Evolutionary conservation across 2,888 invertebrate genomes (phyloP).

Genomic region (Ophion costatus): DNA sequence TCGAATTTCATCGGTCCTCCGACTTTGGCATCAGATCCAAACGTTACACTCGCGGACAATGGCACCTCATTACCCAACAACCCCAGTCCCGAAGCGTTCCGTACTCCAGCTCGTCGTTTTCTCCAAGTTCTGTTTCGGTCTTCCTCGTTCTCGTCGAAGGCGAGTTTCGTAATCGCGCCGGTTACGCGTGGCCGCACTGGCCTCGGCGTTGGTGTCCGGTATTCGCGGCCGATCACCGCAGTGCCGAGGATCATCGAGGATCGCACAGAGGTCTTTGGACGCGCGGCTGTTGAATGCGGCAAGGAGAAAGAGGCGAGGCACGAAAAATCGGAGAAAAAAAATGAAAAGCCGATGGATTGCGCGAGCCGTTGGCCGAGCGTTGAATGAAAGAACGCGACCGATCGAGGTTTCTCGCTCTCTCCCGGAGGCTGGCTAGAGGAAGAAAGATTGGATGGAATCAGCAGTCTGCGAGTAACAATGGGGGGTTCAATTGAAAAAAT

Average conservation of each 20-base stretch:
- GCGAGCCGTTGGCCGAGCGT: conserved; percentile 47
- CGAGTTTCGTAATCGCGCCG: neutral
- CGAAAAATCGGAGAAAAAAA: conserved; percentile 59
- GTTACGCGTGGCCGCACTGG: too few species aligned
- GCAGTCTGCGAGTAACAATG: conserved; percentile 83
- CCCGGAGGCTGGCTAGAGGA: conserved; percentile 68
- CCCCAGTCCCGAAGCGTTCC: neutral
- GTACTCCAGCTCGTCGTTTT: neutral
- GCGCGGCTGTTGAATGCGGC: conserved; percentile 59
- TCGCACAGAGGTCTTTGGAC: conserved; percentile 61
- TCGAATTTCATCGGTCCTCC: neutral
- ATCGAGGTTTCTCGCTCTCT: conserved; percentile 58
- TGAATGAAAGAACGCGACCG: conserved; percentile 63
- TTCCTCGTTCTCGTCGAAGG: neutral
- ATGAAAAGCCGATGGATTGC: conserved; percentile 64
- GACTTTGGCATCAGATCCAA: neutral
- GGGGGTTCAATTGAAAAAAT: conserved; percentile 83
- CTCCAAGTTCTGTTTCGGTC: neutral
- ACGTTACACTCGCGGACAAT: neutral
- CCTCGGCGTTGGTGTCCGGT: too few species aligned
- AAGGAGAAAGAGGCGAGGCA: neutral
- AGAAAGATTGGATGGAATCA: conserved; percentile 82
- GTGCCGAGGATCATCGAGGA: conserved; percentile 60
- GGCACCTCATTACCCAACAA: too few species aligned
- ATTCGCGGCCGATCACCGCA: neutral